A percentile compares a stretch with the other conserved stretches of the same genome.
Conservation (phyloP, 2,888 invertebrate genomes). For the Pseudeuparius sepicola region DNA sequence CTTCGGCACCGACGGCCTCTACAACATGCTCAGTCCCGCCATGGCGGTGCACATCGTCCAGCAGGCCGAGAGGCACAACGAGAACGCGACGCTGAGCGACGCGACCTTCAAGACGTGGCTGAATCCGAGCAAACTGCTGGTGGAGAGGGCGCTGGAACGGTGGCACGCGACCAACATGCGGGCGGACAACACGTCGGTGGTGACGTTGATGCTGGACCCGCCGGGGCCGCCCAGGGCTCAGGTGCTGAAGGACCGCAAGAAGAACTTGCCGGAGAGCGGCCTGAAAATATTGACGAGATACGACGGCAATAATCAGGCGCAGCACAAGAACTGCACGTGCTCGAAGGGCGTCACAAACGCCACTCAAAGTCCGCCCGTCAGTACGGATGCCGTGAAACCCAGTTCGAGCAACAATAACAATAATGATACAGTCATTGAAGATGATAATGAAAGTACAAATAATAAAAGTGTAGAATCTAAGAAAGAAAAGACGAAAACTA, state of each 20-base stretch:
- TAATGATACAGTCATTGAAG: slow-evolving; percentile 14
- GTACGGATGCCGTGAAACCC: neutral
- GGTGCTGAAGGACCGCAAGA: slow-evolving; percentile 41
- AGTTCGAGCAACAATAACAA: slow-evolving; percentile 9
- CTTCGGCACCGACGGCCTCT: slow-evolving; percentile 93
- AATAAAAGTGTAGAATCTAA: too few relatives aligned
- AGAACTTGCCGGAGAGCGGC: slow-evolving; percentile 27
- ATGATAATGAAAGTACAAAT: too few relatives aligned
- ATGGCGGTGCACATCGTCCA: slow-evolving; percentile 78
- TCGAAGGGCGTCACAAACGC: too few relatives aligned
- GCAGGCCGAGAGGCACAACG: slow-evolving; percentile 71
- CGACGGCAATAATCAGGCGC: slow-evolving; percentile 21
- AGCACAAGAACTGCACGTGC: slow-evolving; percentile 16
- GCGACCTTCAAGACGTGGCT: slow-evolving; percentile 50
- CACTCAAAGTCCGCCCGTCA: too few relatives aligned
- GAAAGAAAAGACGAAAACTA: too few relatives aligned
- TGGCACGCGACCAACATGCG: slow-evolving; percentile 82
- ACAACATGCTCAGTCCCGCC: slow-evolving; percentile 86
- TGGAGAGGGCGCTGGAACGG: slow-evolving; percentile 65
- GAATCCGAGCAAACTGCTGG: slow-evolving; percentile 86
- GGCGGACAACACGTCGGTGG: slow-evolving; percentile 94
- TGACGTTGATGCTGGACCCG: slow-evolving; percentile 85
- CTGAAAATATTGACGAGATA: slow-evolving; percentile 36
- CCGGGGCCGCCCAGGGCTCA: slow-evolving; percentile 69
- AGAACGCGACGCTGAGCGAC: slow-evolving; percentile 48